Base-by-base conservation (phyloP, 2,888 invertebrate species). In the Epinotia nisella region DNA sequence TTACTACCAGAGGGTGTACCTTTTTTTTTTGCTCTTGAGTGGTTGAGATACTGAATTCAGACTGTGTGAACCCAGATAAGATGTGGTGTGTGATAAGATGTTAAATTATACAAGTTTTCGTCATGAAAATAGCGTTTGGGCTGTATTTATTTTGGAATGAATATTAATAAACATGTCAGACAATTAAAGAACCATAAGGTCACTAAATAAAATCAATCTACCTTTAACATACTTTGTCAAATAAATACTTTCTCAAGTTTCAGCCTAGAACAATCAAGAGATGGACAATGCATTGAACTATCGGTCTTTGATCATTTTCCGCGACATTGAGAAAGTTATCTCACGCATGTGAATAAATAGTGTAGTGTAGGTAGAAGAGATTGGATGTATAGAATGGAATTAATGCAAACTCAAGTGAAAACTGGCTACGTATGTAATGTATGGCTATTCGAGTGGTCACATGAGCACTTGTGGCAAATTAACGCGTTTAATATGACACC, bases 401-500 rank as follows among this genome's bases (percentile, higher is more conserved):
- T 17, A 56, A 62, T 55, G 45, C 56, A 70, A 62, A 41, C 21
- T 13, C 17, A 49, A 59, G 55, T 21, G 39, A 51, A 68, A 73
- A 53, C 29, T 41, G 17, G 51, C 35, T 56, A 24, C 24, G 35
- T 24, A 24, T 24, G 21, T 35, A 59, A 41, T 55, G 11, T 51
- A 29, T 29, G 19, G 15, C 60, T 49, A 41, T 21, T 58, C 4
- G 19, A 59, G 29, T 68, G 59, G 67, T 59, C 29, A 68, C 58
- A 55, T 53, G 59, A 59, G 55, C 41, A 35, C 53, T 51, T 41
- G 15, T 29, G 41, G 9, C 21, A 35, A 64, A 62, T 51, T 24
- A 73, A 41, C 58, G 51, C 39, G 39, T 53, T 58, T 62, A 53
- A 64, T 64, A 64, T 69, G 64, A 69, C 68, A 69, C 72, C 73